A percentile compares a stretch with the other conserved stretches of the same genome.
Evolutionary conservation across 2,113 vertebrate genomes (phyloP).

Genomic region (Turdus rufiventris): DNA sequence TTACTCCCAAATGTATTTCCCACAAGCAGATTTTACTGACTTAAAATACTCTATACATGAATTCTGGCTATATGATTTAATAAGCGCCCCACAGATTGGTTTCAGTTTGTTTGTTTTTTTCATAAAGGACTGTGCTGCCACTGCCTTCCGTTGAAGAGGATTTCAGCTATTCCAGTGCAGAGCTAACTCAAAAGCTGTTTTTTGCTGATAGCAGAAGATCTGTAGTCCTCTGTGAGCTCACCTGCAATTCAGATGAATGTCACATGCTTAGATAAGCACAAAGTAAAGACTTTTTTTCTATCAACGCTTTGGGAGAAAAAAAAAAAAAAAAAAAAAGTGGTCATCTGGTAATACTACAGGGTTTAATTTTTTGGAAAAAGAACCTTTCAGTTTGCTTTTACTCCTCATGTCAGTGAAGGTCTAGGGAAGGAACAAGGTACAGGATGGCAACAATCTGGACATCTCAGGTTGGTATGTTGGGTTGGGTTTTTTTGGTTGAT

Average conservation of each 20-base stretch:
- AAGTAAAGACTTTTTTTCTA: not conserved
- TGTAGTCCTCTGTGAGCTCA: not conserved
- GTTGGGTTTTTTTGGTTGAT: not conserved
- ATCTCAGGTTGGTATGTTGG: not conserved
- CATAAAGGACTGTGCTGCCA: not conserved
- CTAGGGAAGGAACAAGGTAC: not conserved
- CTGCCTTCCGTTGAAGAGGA: not conserved
- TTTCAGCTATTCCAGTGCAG: not conserved
- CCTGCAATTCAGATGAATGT: not conserved
- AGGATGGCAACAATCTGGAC: not conserved
- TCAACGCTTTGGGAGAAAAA: not conserved
- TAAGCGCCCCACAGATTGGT: not conserved
- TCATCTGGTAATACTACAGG: not conserved
- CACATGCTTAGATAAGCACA: not conserved
- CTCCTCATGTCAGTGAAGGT: not conserved
- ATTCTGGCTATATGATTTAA: not conserved
- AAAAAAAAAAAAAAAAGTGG: not conserved
- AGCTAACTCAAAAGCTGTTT: not conserved
- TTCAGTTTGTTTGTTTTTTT: not conserved
- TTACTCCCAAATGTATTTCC: not conserved
- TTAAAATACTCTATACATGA: not conserved
- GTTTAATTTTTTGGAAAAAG: not conserved
- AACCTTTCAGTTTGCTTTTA: not conserved
- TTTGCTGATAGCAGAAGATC: not conserved
- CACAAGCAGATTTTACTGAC: not conserved